Percentiles rank a stretch among this genome's conserved stretches.
phyloP scores from a whole-genome alignment of 2,797 vertebrate species.

The Galagoides demidoff region DNA sequence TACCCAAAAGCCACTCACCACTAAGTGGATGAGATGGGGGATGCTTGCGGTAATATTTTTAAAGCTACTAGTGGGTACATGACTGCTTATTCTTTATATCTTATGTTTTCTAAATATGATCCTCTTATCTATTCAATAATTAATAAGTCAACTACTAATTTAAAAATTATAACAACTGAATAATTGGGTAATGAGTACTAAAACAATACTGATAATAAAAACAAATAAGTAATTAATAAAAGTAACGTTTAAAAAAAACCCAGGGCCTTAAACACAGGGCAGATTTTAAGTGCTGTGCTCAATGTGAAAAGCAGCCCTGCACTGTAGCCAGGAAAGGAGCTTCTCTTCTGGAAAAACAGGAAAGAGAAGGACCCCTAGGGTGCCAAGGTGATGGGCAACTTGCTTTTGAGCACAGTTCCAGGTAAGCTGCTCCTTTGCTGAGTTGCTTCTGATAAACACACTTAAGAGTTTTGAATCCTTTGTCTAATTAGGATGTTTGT shows the following conservation, averaged over 20 bases:
- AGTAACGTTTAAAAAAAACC: neutral
- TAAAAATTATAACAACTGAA: neutral
- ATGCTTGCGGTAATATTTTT: rapidly evolving
- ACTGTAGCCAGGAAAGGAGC: neutral
- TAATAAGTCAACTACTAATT: neutral
- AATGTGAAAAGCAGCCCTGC: neutral
- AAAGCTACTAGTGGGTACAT: rapidly evolving
- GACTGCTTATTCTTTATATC: neutral
- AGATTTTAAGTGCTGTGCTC: neutral
- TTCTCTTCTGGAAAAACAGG: neutral
- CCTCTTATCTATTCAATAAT: neutral
- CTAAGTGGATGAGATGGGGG: rapidly evolving
- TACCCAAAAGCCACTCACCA: neutral
- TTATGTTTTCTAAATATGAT: neutral
- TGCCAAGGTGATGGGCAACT: neutral
- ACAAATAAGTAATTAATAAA: neutral
- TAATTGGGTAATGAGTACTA: neutral
- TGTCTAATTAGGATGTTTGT: neutral
- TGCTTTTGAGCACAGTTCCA: neutral
- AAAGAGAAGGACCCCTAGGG: neutral
- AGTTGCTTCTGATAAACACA: neutral
- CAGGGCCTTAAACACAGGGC: neutral
- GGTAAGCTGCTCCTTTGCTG: neutral
- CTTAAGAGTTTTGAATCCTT: neutral
- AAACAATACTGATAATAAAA: neutral